These are phyloP conservation scores for Hyperoplus lanceolatus DNA, from an alignment of 2,797 vertebrate species.

Conservation along the genomic window DNA sequence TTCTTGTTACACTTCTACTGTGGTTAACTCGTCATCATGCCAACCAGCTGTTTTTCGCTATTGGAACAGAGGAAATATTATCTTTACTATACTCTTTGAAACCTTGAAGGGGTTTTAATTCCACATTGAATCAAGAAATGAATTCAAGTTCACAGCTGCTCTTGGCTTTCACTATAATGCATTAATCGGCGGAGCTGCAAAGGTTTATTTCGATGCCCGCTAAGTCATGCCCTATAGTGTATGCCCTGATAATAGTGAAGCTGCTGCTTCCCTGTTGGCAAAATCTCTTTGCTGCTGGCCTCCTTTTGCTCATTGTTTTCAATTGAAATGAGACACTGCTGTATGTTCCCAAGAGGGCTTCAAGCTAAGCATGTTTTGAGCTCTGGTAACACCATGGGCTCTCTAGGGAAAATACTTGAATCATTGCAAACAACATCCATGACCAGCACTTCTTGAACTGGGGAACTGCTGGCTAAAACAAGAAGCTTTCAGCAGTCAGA, in stretches of 20 bases:
- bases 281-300: conserved; percentile 21
- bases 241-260: conserved; percentile 27
- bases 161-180: conserved; percentile 28
- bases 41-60: not conserved
- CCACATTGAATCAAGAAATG: conserved; percentile 31
- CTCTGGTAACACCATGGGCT: conserved; percentile 19
- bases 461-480: conserved; percentile 20
- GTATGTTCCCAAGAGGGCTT: conserved; percentile 32
- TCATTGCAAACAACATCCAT: conserved; percentile 30
- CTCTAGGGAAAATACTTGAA: conserved; percentile 32
- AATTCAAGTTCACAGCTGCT: conserved; percentile 14
- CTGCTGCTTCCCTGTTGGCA: conserved; percentile 16
- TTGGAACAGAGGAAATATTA: conserved; percentile 10
- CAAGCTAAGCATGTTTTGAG: conserved; percentile 30
- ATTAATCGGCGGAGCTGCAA: conserved; percentile 36
- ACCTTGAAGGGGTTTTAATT: conserved; percentile 17
- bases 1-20: not conserved
- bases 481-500: not conserved
- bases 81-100: not conserved
- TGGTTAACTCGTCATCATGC: not conserved
- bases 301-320: conserved; percentile 26
- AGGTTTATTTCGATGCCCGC: conserved; percentile 27
- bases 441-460: conserved; percentile 9
- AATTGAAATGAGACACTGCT: conserved; percentile 33
- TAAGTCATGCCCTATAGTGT: conserved; percentile 15